Evolutionary conservation across 2,113 vertebrate genomes (phyloP).

Genomic region (Dromaius novaehollandiae): DNA sequence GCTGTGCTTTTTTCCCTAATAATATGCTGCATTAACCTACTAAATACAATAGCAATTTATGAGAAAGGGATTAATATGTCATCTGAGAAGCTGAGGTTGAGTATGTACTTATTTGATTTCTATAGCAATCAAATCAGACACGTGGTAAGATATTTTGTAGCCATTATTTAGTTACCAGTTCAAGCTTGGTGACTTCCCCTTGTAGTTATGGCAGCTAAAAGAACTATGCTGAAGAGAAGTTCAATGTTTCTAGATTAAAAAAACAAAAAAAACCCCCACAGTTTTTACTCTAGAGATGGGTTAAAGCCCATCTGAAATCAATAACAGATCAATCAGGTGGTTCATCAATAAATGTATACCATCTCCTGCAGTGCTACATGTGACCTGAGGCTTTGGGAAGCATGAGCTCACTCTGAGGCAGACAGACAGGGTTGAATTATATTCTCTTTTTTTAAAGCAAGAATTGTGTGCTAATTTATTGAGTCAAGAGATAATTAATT

Average conservation of each 20-base stretch:
- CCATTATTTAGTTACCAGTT: background rate
- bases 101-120: background rate
- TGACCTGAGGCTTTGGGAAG: slow-evolving; percentile 10
- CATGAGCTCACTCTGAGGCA: slow-evolving; percentile 17
- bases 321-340: background rate
- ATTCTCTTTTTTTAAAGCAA: background rate
- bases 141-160: background rate
- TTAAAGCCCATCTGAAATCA: slow-evolving; percentile 7
- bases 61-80: background rate
- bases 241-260: background rate
- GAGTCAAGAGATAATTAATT: slow-evolving; percentile 8
- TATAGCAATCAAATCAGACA: background rate
- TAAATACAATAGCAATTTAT: background rate
- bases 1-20: background rate
- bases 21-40: background rate
- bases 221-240: background rate
- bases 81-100: slow-evolving; percentile 1
- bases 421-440: background rate
- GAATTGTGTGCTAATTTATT: slow-evolving; percentile 29
- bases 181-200: background rate
- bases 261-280: background rate
- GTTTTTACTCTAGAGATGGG: background rate
- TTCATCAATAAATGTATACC: slow-evolving; percentile 29
- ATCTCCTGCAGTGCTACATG: background rate
- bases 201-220: background rate